These are phyloP conservation scores for Buteo buteo DNA, from an alignment of 2,113 vertebrate genomes.

Conservation along the genomic window DNA sequence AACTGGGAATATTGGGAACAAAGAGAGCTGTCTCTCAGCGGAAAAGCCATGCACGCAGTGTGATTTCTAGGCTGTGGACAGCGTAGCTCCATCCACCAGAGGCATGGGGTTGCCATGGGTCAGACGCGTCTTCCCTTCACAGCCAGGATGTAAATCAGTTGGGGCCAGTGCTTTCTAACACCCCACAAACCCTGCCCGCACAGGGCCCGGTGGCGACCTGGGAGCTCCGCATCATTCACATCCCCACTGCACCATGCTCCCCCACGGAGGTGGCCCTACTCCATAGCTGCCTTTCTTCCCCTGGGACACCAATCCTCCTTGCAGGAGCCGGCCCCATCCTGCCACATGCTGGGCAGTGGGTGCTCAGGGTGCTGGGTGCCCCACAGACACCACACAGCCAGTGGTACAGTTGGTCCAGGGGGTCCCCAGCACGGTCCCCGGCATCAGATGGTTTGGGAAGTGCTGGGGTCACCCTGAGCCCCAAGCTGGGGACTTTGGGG, in stretches of 20 bases:
- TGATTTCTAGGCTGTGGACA: neutral
- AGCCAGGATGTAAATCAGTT: neutral
- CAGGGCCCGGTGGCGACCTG: fast-evolving
- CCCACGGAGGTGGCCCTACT: neutral
- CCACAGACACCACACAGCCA: neutral
- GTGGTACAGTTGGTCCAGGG: neutral
- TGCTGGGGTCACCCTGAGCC: neutral
- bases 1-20: neutral
- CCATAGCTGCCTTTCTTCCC: neutral
- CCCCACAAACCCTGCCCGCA: neutral
- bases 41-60: neutral
- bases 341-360: fast-evolving
- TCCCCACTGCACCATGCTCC: fast-evolving
- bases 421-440: fast-evolving
- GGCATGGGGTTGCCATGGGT: neutral
- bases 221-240: neutral
- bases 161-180: neutral
- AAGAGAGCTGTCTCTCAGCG: neutral
- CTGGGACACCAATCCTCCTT: fast-evolving
- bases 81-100: neutral
- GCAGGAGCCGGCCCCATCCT: neutral
- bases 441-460: neutral
- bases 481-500: fast-evolving
- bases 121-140: neutral
- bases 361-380: neutral